phyloP scores from a whole-genome alignment of 2,888 invertebrate genomes.

The Pollenia amentaria region DNA sequence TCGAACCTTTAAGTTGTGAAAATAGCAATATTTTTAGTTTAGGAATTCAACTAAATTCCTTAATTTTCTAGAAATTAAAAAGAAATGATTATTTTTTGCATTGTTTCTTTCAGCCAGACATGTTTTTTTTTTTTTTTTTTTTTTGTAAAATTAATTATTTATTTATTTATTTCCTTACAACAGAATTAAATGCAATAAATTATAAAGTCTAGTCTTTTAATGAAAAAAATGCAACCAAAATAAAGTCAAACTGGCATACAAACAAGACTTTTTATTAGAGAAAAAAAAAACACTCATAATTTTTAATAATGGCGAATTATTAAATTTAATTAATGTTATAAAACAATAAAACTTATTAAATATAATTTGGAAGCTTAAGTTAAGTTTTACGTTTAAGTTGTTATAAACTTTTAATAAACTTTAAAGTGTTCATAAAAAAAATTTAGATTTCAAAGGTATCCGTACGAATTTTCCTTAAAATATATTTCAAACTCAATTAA shows the following conservation, averaged over 20 bases:
- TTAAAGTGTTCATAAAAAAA: no score
- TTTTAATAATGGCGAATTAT: not conserved
- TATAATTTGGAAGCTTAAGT: not conserved
- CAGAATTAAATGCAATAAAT: conserved; percentile 3
- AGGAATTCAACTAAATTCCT: not conserved
- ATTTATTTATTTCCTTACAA: conserved; percentile 20
- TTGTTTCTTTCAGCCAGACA: not conserved
- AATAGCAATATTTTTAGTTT: no score
- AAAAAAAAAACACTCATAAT: conserved; percentile 11
- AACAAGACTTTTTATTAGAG: conserved; percentile 18
- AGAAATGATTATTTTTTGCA: no score
- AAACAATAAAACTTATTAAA: conserved; percentile 34
- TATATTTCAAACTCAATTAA: no score
- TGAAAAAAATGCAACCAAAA: not conserved
- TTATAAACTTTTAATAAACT: no score
- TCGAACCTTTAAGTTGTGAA: no score
- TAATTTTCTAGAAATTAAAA: not conserved
- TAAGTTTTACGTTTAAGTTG: not conserved
- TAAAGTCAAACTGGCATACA: not conserved
- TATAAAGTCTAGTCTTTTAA: not conserved
- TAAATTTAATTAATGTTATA: conserved; percentile 36
- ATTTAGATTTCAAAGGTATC: no score
- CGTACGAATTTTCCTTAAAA: no score
- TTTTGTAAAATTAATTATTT: not conserved
- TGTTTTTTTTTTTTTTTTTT: not conserved